Evolutionary conservation across 2,113 vertebrate genomes (phyloP), one percentile per base, ranked within the genome.

Genomic region (Trichomycterus rosablanca): DNA sequence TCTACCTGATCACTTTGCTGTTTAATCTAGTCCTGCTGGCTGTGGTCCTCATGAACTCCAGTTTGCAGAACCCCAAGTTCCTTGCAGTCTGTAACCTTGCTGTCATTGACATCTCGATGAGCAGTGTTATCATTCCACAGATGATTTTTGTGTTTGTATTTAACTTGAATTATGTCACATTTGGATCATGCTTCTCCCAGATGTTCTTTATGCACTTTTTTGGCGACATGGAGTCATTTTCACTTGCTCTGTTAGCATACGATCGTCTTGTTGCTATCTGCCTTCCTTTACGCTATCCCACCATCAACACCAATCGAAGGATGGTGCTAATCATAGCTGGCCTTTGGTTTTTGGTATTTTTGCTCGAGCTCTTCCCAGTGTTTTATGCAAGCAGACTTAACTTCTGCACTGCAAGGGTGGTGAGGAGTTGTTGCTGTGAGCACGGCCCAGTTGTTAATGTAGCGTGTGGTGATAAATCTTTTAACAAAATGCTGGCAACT

Each of bases 201-300:
- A 75, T 76, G 68, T 78, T 78, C 63, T 76, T 76, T 15, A 39
- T 78, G 34, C 73, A 78, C 56, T 78, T 74, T 51, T 75, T 75
- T 64, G 68, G 58, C 34, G 68, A 74, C 52, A 71, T 78, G 73
- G 74, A 76, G 28, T 72, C 71, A 7, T 74, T 78, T 39, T 74
- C 76, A 15, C 62, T 78, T 15, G 71, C 76, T 12, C 48, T 78
- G 8, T 37, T 78, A 49, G 71, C 76, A 0, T 78, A 76, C 37
- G 76, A 78, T 44, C 68, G 73, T 11, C 55, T 78, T 8, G 12
- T 78, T 23, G 76, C 76, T 10, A 78, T 78, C n/a, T 78, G 71
- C 43, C 65, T 68, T 35, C 76, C 76, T 44, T 61, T 78, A 15
- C 73, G 49, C 12, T 78, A 78, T 57, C 14, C 66, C 4, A 63